Evolutionary conservation across 2,888 invertebrate species (phyloP).

Genomic region (Smittia sp.): DNA sequence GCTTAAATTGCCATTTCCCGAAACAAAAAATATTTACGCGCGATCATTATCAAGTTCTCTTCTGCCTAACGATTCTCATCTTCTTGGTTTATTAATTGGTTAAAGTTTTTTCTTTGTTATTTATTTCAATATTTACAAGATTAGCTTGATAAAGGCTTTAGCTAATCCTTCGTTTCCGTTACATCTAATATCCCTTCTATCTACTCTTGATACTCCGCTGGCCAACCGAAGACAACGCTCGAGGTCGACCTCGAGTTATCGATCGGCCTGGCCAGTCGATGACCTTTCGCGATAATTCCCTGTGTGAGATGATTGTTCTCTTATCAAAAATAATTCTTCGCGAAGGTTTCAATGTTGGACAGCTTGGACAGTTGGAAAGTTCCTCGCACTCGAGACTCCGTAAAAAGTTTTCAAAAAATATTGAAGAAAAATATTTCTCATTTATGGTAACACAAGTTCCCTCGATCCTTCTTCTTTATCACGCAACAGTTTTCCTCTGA

Average conservation of each 20-base stretch:
- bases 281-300: too few relatives aligned
- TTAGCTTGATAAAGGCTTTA: background rate
- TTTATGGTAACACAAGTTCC: slow-evolving; percentile 24
- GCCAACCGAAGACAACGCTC: too few relatives aligned
- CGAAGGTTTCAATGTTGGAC: too few relatives aligned
- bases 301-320: too few relatives aligned
- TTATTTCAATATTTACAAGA: background rate
- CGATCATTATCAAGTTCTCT: background rate
- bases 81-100: background rate
- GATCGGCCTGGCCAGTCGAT: too few relatives aligned
- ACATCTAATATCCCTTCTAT: background rate
- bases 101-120: background rate
- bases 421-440: background rate
- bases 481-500: slow-evolving; percentile 4
- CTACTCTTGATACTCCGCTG: background rate
- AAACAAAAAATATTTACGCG: background rate
- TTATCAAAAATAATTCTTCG: background rate
- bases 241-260: too few relatives aligned
- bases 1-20: slow-evolving; percentile 1
- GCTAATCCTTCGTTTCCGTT: too few relatives aligned
- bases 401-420: background rate
- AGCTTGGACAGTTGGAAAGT: background rate
- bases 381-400: background rate
- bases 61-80: background rate
- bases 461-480: background rate